These are phyloP conservation scores for Magallana gigas DNA, from an alignment of 1,140 invertebrate species.

Conservation along the genomic window DNA sequence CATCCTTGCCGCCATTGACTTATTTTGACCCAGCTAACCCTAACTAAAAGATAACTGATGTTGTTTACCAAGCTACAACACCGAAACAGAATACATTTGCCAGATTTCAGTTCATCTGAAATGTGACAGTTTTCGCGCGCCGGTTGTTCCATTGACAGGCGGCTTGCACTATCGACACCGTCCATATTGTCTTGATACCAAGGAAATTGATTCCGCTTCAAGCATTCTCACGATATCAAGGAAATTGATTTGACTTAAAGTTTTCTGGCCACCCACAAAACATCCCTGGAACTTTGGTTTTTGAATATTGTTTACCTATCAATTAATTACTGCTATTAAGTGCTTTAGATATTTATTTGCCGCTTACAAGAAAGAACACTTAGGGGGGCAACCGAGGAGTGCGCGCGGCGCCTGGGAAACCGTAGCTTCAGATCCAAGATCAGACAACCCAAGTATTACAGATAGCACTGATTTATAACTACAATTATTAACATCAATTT, in stretches of 20 bases:
- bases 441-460: no score
- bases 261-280: not conserved
- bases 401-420: not conserved
- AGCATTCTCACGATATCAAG: not conserved
- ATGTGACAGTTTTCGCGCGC: constrained; percentile 19
- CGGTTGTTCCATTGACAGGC: not conserved
- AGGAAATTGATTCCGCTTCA: no score
- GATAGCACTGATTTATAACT: no score
- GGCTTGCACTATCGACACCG: not conserved
- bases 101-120: not conserved
- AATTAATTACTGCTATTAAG: constrained; percentile 9
- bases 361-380: not conserved
- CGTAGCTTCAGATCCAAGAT: no score
- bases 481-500: no score
- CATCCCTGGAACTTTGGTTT: not conserved
- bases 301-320: not conserved
- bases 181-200: not conserved
- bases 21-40: no score
- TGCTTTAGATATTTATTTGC: not conserved
- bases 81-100: not conserved
- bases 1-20: no score
- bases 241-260: constrained; percentile 10
- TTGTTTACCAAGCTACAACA: no score
- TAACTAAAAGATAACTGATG: no score
- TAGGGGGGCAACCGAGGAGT: not conserved